Conservation (phyloP, 2,113 vertebrate genomes). For the Formicarius rufipectus region DNA sequence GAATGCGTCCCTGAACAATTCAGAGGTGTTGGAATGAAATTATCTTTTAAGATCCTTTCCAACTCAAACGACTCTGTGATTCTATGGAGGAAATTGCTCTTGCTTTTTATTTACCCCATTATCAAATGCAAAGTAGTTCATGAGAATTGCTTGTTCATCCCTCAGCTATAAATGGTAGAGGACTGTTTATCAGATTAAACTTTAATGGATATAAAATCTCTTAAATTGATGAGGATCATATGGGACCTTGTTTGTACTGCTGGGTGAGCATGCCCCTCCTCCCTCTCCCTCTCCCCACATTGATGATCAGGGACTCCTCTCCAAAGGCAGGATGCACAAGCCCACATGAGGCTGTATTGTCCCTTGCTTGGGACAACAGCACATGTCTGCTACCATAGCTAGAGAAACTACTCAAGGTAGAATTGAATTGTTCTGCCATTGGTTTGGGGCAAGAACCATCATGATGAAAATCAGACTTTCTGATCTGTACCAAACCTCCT, state of each 20-base stretch:
- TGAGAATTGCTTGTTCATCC: not conserved
- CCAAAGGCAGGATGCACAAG: not conserved
- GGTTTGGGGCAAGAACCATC: not conserved
- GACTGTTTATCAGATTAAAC: not conserved
- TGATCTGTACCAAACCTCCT: not conserved
- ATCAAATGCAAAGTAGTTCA: not conserved
- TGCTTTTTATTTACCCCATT: not conserved
- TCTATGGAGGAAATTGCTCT: not conserved
- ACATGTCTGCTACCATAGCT: not conserved
- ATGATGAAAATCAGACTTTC: not conserved
- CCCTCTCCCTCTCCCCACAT: not conserved
- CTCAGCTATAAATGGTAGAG: not conserved
- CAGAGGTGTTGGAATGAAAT: not conserved
- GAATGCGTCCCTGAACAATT: not conserved
- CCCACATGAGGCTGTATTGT: fast-evolving
- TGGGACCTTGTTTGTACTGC: not conserved
- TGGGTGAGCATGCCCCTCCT: not conserved
- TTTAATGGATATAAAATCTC: not conserved
- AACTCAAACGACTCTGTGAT: not conserved
- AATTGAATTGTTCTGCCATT: not conserved
- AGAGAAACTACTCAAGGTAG: not conserved
- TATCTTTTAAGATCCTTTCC: not conserved
- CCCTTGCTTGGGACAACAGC: not conserved
- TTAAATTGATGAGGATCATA: not conserved
- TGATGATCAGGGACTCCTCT: not conserved